Evolutionary conservation across 2,113 vertebrate species (phyloP), one percentile per base, ranked within the genome.

Genomic region (Elachura formosa): DNA sequence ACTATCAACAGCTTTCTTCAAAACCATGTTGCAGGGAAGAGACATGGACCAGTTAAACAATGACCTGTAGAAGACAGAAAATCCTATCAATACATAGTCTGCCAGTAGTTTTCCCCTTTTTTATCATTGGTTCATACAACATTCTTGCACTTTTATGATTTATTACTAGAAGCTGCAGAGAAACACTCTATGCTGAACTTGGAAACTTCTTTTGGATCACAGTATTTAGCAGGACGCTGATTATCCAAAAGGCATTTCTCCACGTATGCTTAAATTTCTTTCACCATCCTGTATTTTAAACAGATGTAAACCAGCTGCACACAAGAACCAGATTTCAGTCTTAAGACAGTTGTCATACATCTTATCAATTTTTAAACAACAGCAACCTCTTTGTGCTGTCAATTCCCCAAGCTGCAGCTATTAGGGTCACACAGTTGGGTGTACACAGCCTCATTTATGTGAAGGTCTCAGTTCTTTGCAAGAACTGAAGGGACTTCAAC

Each of bases 1-100:
- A 97, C 99, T 99, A 96, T 99, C 99, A 92, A 99, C 99, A 4
- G 99, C 99, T 97, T 99, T 99, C 98, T 99, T 99, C 97, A 99
- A 98, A 92, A 99, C 99, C 96, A 99, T 98, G 97, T 98, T 99
- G 95, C 98, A 99, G 1, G 99, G 98, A 97, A 99, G 98, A 48
- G 99, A 99, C 99, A 99, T 99, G 89, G 99, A 99, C 99, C 99
- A 99, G 96, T 98, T 99, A 95, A 98, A 99, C 87, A 99, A 97
- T 45, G 99, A 98, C 97, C 99, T 99, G 91, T 5, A 94, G 38
- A 87, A 93, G 40, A 94, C 33, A 95, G 48, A 92, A 90, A 84
- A 64, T 41, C 19, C 17, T 25, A 46, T 92, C 58, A 96, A 49
- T 6, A 21, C 45, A 45, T 20, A 48, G 24, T 17, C 41, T 84